Percentiles rank a stretch among this genome's conserved stretches.
phyloP scores from a whole-genome alignment of 2,797 vertebrate species.

The Uromys caudimaculatus region DNA sequence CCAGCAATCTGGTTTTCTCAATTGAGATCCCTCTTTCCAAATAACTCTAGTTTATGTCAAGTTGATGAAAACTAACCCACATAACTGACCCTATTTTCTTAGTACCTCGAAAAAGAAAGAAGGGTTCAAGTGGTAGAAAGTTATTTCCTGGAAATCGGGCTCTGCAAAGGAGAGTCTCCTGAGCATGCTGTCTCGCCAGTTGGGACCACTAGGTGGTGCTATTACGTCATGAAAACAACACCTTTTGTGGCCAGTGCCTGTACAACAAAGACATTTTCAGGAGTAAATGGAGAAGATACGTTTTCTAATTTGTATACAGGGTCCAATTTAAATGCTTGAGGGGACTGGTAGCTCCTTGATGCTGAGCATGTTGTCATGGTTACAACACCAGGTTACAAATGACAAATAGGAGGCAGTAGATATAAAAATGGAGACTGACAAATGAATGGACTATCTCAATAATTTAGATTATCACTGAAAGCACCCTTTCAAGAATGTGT shows the following conservation, averaged over 20 bases:
- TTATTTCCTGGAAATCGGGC: neutral
- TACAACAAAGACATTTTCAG: neutral
- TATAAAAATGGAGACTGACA: neutral
- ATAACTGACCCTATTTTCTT: neutral
- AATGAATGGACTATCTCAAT: neutral
- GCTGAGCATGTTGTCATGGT: neutral
- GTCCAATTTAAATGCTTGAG: neutral
- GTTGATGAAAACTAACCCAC: neutral
- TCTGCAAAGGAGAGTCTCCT: neutral
- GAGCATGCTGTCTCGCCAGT: neutral
- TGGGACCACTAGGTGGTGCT: conserved; percentile 70
- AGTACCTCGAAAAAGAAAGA: conserved; percentile 38
- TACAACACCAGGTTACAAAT: neutral
- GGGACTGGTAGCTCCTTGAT: neutral
- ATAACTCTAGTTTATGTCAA: neutral
- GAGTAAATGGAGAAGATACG: conserved; percentile 4
- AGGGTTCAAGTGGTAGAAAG: conserved; percentile 15
- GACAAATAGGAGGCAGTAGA: neutral
- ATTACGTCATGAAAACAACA: conserved; percentile 30
- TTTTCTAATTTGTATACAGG: neutral
- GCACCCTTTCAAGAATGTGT: conserved; percentile 12
- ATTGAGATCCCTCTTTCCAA: neutral
- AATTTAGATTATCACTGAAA: neutral
- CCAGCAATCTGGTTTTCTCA: neutral
- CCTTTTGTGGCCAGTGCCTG: neutral